Percentiles rank a stretch among this genome's conserved stretches.
phyloP scores from a whole-genome alignment of 2,888 invertebrate species.

The Autographa pulchrina region DNA sequence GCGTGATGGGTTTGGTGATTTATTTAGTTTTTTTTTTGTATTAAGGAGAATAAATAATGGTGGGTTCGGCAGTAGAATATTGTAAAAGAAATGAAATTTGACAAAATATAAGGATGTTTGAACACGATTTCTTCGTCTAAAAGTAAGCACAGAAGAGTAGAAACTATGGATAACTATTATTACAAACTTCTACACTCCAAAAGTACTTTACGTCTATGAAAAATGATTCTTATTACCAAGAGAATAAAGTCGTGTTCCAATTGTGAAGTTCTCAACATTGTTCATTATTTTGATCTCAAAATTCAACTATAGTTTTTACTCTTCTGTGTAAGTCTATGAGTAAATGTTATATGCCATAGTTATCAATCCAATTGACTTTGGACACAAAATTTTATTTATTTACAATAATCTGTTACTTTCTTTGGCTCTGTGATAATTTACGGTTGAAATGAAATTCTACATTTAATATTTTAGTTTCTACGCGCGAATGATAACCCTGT shows the following conservation, averaged over 20 bases:
- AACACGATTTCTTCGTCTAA: neutral
- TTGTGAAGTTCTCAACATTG: no score
- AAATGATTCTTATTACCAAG: no score
- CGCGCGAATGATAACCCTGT: slow-evolving; percentile 15
- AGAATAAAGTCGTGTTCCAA: no score
- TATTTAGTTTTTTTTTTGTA: neutral
- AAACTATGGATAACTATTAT: neutral
- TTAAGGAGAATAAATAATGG: neutral
- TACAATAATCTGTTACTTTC: neutral
- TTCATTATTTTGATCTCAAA: slow-evolving; percentile 1
- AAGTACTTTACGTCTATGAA: no score
- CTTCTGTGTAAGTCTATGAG: neutral
- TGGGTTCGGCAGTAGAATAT: no score
- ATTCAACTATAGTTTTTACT: neutral
- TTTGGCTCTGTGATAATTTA: slow-evolving; percentile 9
- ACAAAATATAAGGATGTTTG: neutral
- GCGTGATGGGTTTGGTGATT: neutral
- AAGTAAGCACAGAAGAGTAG: neutral
- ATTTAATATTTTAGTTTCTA: neutral
- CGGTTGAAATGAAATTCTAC: neutral
- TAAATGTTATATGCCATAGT: neutral
- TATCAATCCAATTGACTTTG: neutral
- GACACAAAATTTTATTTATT: neutral
- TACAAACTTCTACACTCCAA: no score
- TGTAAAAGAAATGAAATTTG: neutral